Evolutionary conservation across 2,113 vertebrate species (phyloP), one percentile per base, ranked within the genome.

Genomic region (Montifringilla adamsi): DNA sequence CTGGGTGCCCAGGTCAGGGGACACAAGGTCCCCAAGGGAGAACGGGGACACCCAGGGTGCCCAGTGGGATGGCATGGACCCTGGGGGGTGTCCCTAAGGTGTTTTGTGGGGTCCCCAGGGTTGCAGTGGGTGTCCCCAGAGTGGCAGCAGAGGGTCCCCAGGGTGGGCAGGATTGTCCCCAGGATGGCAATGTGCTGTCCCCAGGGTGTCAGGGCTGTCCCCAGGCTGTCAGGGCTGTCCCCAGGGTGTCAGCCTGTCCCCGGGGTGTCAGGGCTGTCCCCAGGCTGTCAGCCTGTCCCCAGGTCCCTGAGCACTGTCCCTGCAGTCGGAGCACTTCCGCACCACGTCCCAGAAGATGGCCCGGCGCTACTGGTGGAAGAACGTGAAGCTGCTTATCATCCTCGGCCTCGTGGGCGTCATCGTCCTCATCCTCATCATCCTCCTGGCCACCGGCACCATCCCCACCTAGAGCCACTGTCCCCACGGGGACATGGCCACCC

Each of bases 301-400:
- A 0, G 0, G 5, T 14, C 37, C 18, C 75, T 59, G 58, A 58
- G 28, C 2, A 0, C 10, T 44, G 59, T 82, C 46, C 46, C 75
- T 28, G 9, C 97, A 99, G 99, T 99, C 99, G 0, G 99, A 99
- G 93, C 98, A 99, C 97, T 99, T 99, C 97, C 99, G 99, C 97
- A 99, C 99, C 6, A 99, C 99, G 0, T 99, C 99, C 4, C 98
- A 99, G 96, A 99, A 99, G 95, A 98, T 99, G 95, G 98, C 99
- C 7, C 98, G 99, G 6, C 97, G 98, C 49, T 99, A 99, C 98
- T 99, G 99, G 99, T 99, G 99, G 99, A 99, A 99, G 97, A 99
- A 99, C 8, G 95, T 98, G 74, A 99, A 99, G 98, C 97, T 99
- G 97, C 95, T 99, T 2, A 59, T 98, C 53, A 39, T 98, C 76